Evolutionary conservation across 2,888 invertebrate species (phyloP).

Genomic region (Arctia plantaginis): DNA sequence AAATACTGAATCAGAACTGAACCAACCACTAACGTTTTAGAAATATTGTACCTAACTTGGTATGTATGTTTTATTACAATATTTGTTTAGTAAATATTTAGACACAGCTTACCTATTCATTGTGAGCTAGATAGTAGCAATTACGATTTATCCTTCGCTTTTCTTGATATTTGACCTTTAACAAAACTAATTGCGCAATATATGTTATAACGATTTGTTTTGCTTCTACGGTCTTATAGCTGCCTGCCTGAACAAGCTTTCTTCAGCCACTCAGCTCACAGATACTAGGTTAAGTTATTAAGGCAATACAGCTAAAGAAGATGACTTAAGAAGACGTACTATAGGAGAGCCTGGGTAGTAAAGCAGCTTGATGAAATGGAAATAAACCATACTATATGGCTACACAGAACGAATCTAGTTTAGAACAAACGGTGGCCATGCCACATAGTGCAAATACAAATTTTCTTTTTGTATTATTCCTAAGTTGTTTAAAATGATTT

Average conservation of each 20-base stretch:
- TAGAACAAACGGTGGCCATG: no score
- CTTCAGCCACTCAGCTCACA: no score
- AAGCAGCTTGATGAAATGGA: no score
- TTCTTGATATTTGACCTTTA: not conserved
- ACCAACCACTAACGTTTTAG: not conserved
- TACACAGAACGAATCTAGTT: no score
- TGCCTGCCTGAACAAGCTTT: no score
- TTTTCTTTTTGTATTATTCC: not conserved
- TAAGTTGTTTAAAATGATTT: not conserved
- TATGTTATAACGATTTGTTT: not conserved
- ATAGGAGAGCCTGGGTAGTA: no score
- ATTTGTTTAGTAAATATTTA: not conserved
- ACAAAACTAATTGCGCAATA: not conserved
- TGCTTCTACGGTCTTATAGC: not conserved
- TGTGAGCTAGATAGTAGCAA: not conserved
- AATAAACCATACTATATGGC: no score
- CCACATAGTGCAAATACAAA: not conserved
- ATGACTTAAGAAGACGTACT: no score
- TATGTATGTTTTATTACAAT: no score
- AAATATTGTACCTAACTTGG: not conserved
- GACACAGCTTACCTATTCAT: not conserved
- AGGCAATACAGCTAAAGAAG: no score
- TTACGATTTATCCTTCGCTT: not conserved
- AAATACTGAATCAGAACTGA: not conserved
- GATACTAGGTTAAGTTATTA: no score